Base-by-base conservation (phyloP, 2,113 vertebrate species). In the Chaenogobius annularis region DNA sequence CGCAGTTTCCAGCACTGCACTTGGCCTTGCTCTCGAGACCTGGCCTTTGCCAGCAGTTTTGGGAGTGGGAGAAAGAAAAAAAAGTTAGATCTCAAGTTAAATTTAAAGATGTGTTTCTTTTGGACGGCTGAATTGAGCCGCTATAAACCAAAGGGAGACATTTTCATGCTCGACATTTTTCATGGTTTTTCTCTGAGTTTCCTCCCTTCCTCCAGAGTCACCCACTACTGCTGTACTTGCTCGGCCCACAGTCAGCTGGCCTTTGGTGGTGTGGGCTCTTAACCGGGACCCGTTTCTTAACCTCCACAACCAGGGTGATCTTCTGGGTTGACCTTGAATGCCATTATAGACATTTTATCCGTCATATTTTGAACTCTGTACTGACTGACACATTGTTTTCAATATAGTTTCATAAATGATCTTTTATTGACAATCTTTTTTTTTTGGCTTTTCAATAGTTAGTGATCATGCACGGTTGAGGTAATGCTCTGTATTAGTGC, bases 101-200 rank as follows among this genome's bases (percentile, higher is more conserved):
- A 94, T 93, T 94, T 93, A 93, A 94, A 93, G 93, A 93, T 88
- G 90, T 94, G 94, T 94, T 94, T 92, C 93, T 94, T 88, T 94
- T 94, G 94, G 93, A 94, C 79, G 55, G 89, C 81, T 62, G 19
- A 68, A 82, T 90, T 74, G 85, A 68, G 47, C 87, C 87, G 90
- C 92, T 80, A 94, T 94, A 94, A 94, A 94, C 92, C 94, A 92
- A 61, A 93, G 90, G 92, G 93, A 94, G 94, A 94, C 92, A 93
- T 94, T 94, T 94, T 94, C 93, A 94, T 94, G 91, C 93, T 93
- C 92, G 35, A 91, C 93, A 94, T 94, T 94, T 93, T 94, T 94
- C 93, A 92, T 94, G 94, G 93, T 93, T 94, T 93, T 78, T 88
- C 91, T 91, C 78, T 1, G 87, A 91, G 92, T 94, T 93, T 89